These are phyloP conservation scores for Leucophora obtusa DNA, from an alignment of 2,888 invertebrate genomes.

Conservation along the genomic window DNA sequence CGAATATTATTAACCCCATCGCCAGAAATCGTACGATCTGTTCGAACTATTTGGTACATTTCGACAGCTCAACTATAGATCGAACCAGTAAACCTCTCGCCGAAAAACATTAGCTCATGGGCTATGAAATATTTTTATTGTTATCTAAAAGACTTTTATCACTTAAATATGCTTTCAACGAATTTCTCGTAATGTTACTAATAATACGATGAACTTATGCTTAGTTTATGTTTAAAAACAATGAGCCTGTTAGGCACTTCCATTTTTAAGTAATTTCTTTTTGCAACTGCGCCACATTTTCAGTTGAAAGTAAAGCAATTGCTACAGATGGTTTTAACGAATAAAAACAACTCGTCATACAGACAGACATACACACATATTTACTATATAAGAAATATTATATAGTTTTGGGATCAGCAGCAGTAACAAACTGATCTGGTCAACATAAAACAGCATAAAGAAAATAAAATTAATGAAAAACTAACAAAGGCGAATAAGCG, in stretches of 20 bases:
- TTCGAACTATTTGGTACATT: no score
- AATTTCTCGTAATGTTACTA: background rate
- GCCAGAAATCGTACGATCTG: no score
- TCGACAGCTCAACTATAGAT: background rate
- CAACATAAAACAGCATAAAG: background rate
- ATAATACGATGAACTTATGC: background rate
- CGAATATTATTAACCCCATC: background rate
- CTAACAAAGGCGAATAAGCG: slow-evolving; percentile 37
- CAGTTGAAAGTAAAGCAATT: slow-evolving; percentile 24
- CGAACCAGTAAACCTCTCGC: background rate
- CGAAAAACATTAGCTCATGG: background rate
- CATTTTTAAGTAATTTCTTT: background rate
- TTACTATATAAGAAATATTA: background rate
- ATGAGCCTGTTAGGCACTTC: background rate
- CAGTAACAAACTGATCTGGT: slow-evolving; percentile 32
- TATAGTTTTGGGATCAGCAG: slow-evolving; percentile 28
- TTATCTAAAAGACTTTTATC: background rate
- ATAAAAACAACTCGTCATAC: no score
- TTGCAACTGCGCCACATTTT: slow-evolving; percentile 10
- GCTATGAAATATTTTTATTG: background rate
- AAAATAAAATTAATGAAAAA: slow-evolving; percentile 20
- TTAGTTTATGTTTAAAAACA: background rate
- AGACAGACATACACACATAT: no score
- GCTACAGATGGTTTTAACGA: slow-evolving; percentile 26
- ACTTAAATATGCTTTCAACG: background rate